A percentile compares a stretch with the other conserved stretches of the same genome.
Conservation (phyloP, 2,888 invertebrate species). For the Periphyllus acericola region DNA sequence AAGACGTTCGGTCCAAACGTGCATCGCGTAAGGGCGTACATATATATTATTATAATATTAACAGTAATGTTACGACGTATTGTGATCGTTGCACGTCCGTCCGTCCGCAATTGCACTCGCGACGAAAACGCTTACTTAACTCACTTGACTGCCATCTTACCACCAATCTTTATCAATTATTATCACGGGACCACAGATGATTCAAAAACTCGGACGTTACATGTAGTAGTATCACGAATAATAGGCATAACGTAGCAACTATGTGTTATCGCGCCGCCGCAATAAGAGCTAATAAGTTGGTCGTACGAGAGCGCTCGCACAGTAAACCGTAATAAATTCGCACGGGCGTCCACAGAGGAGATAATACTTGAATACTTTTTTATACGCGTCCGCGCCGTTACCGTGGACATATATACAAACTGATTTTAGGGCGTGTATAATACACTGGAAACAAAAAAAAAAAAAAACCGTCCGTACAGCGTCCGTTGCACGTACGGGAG, state of each 20-base stretch:
- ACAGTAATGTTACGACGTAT: no score
- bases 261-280: constrained; percentile 11
- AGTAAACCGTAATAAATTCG: constrained; percentile 48
- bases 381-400: neutral
- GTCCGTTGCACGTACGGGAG: constrained; percentile 45
- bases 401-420: neutral
- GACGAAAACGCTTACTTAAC: constrained; percentile 37
- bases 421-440: constrained; percentile 46
- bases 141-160: constrained; percentile 13
- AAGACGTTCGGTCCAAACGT: neutral
- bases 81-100: constrained; percentile 12
- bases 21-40: no score
- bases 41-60: neutral
- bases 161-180: constrained; percentile 30
- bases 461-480: constrained; percentile 33
- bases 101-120: constrained; percentile 8
- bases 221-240: no score
- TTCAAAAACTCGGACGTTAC: constrained; percentile 2
- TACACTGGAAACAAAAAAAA: constrained; percentile 14
- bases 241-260: no score
- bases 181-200: constrained; percentile 32
- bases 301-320: neutral
- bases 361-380: constrained; percentile 19
- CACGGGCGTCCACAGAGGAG: constrained; percentile 9
- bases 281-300: neutral